Base-by-base conservation (phyloP, 1,140 invertebrate genomes). In the Drosophila busckii region DNA sequence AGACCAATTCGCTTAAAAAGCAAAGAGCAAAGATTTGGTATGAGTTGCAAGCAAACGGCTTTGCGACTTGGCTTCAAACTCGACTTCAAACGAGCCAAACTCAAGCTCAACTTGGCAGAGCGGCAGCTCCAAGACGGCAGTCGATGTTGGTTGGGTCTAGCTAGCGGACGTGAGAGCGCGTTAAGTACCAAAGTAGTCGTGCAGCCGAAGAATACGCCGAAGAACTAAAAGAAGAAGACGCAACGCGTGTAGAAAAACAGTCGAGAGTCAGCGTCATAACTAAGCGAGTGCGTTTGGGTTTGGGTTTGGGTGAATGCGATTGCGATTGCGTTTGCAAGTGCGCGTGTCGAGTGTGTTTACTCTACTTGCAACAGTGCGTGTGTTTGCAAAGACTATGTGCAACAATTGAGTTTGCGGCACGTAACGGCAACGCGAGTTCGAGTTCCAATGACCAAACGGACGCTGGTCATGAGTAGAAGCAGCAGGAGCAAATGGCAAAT, bases 71-170 rank as follows among this genome's bases (percentile, higher is more conserved):
- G 29, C 48, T 25, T 75, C 70, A 68, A 78, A 78, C 73, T 32
- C 55, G 68, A 20, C 73, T 80, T 63, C 19, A 41, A 22, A 4
- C 49, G 20, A 53, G 46, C 48, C 48, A 53, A 37, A 56, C 63
- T 75, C 80, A 78, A 78, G 73, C 32, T 68, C 17, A 66, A 64
- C 68, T 78, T 78, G n/a, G 73, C 73, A 68, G 73, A 78, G 63
- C 55, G 45, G 29, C 10, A n/a, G n/a, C n/a, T n/a, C 48, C 44
- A 37, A 46, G 41, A 9, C 26, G 44, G 23, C 58, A 76, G 71
- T 76, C 53, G 56, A 55, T 66, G 66, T 78, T 76, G 65, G 55
- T 67, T 64, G 62, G 59, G 68, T 56, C 56, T 48, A 50, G 62
- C 49, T 63, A 78, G 46, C 59, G 68, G 73, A 80, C 73, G 73